phyloP scores from a whole-genome alignment of 1,140 invertebrate genomes.

The Holcopasites calliopsidis region DNA sequence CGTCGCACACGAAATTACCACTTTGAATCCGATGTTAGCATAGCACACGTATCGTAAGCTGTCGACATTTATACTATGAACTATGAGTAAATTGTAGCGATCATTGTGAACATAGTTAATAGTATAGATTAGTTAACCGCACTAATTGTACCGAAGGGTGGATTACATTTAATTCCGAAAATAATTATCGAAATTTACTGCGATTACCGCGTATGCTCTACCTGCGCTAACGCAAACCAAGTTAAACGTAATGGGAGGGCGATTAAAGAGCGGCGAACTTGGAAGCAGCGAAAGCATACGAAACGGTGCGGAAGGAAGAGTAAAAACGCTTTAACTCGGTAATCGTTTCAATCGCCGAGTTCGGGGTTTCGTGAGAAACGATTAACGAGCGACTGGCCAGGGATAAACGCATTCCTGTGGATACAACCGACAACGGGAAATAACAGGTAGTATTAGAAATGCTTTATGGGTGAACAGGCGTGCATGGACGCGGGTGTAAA shows the following conservation, averaged over 20 bases:
- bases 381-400: no score
- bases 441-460: not conserved
- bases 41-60: constrained; percentile 45
- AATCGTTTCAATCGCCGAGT: no score
- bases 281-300: not conserved
- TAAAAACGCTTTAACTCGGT: not conserved
- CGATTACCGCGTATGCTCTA: constrained; percentile 14
- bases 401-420: no score
- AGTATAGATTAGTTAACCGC: constrained; percentile 51
- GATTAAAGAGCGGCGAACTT: not conserved
- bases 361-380: no score
- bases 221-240: not conserved
- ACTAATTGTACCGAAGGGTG: constrained; percentile 52
- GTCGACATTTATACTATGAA: constrained; percentile 54
- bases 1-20: constrained; percentile 18
- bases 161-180: constrained; percentile 52
- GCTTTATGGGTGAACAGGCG: not conserved
- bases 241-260: not conserved
- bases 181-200: constrained; percentile 48
- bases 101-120: constrained; percentile 52
- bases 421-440: not conserved
- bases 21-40: constrained; percentile 46
- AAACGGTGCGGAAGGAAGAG: not conserved
- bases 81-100: constrained; percentile 50
- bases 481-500: not conserved